Evolutionary conservation across 2,113 vertebrate genomes (phyloP).

Genomic region (Crypturellus undulatus): DNA sequence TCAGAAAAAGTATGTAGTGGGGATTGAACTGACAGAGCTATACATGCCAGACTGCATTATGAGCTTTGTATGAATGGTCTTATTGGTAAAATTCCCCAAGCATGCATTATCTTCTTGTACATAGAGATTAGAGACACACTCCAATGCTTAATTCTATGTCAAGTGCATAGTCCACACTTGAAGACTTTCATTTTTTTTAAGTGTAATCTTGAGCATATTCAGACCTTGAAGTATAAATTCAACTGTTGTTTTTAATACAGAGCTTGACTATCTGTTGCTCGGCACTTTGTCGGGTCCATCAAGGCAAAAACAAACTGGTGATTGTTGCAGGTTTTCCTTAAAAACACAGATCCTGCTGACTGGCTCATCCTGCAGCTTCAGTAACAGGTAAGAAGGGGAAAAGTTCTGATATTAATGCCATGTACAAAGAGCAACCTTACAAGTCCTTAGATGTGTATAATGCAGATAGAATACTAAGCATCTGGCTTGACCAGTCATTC

Average conservation of each 20-base stretch:
- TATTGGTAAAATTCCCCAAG: neutral
- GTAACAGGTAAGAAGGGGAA: neutral
- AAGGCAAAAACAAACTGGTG: neutral
- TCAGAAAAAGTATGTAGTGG: neutral
- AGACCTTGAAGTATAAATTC: neutral
- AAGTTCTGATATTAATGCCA: neutral
- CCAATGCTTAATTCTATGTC: neutral
- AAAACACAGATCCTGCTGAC: neutral
- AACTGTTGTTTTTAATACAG: constrained; percentile 8
- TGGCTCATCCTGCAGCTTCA: neutral
- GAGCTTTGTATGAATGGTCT: constrained; percentile 22
- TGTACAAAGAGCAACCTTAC: neutral
- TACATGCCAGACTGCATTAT: constrained; percentile 1
- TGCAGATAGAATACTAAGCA: neutral
- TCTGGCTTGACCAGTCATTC: neutral
- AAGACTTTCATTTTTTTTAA: neutral
- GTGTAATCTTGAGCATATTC: neutral
- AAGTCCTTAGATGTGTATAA: neutral
- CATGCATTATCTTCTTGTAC: constrained; percentile 20
- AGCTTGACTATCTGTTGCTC: neutral
- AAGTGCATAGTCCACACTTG: neutral
- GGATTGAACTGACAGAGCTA: neutral
- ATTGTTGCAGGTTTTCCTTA: neutral
- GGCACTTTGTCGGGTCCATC: neutral
- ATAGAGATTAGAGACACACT: constrained; percentile 2